Conservation (phyloP, 2,113 vertebrate species). For the Platysternon megacephalum region DNA sequence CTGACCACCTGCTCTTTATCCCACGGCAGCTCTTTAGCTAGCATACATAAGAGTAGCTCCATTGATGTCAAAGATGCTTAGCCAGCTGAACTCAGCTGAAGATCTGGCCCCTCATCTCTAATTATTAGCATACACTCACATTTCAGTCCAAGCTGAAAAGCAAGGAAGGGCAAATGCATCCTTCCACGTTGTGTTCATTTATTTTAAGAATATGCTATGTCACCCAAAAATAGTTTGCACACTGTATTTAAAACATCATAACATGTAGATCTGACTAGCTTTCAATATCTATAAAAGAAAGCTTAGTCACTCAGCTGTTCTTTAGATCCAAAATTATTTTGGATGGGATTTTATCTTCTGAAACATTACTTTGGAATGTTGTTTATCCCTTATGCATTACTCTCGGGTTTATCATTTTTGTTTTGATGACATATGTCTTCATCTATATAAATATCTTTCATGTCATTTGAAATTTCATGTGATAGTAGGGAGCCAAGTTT, state of each 20-base stretch:
- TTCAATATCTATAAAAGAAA: neutral
- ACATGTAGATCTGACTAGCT: neutral
- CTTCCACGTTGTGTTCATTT: neutral
- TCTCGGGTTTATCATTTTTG: neutral
- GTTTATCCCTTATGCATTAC: neutral
- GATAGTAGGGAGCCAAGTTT: neutral
- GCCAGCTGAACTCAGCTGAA: neutral
- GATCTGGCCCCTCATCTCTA: neutral
- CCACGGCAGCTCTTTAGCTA: neutral
- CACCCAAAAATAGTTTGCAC: neutral
- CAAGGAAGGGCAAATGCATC: neutral
- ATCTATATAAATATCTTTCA: neutral
- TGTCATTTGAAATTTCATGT: neutral
- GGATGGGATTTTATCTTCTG: neutral
- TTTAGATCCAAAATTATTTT: neutral
- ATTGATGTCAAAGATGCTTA: neutral
- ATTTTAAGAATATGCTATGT: neutral
- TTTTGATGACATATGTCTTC: neutral
- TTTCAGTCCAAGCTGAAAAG: neutral
- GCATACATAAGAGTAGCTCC: neutral
- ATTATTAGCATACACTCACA: neutral
- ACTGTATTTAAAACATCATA: fast-evolving
- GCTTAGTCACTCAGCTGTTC: neutral
- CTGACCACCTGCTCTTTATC: neutral
- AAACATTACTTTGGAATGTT: constrained; percentile 3